A percentile compares a stretch with the other conserved stretches of the same genome.
Conservation (phyloP, 2,797 vertebrate genomes). For the Synanceia verrucosa region DNA sequence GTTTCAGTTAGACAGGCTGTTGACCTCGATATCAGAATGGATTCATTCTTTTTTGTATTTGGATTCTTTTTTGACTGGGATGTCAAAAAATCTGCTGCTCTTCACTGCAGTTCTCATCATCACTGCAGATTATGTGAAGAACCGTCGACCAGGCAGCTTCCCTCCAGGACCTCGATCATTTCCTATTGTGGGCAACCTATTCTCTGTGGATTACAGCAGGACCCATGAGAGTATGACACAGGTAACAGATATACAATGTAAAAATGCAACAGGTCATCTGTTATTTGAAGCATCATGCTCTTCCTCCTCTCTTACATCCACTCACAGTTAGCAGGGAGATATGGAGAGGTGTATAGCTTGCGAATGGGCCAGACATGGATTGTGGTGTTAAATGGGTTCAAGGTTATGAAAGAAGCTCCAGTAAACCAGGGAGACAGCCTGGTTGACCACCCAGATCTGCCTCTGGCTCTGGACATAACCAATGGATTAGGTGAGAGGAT, state of each 20-base stretch:
- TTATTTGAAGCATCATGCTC: too few species aligned
- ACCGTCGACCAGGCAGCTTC: background rate
- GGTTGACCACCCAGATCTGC: conserved; percentile 41
- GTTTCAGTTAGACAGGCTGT: too few species aligned
- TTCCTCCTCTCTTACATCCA: background rate
- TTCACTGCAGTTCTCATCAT: background rate
- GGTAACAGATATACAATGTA: background rate
- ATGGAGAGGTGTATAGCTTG: conserved; percentile 68
- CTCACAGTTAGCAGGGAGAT: conserved; percentile 67
- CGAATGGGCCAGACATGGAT: background rate
- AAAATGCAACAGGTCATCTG: too few species aligned
- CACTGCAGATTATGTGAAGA: background rate
- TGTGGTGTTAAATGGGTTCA: conserved; percentile 56
- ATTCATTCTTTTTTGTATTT: too few species aligned
- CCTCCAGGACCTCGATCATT: background rate
- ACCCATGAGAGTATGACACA: background rate
- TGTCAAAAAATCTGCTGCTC: background rate
- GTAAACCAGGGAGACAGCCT: conserved; percentile 72
- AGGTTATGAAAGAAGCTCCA: background rate
- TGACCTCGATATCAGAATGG: too few species aligned
- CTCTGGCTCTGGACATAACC: too few species aligned
- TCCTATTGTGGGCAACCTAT: background rate
- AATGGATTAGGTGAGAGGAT: too few species aligned
- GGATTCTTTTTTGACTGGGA: background rate
- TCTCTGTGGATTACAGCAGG: background rate